These are phyloP conservation scores for Xenopus laevis DNA, from an alignment of 2,113 vertebrate species.

Conservation along the genomic window DNA sequence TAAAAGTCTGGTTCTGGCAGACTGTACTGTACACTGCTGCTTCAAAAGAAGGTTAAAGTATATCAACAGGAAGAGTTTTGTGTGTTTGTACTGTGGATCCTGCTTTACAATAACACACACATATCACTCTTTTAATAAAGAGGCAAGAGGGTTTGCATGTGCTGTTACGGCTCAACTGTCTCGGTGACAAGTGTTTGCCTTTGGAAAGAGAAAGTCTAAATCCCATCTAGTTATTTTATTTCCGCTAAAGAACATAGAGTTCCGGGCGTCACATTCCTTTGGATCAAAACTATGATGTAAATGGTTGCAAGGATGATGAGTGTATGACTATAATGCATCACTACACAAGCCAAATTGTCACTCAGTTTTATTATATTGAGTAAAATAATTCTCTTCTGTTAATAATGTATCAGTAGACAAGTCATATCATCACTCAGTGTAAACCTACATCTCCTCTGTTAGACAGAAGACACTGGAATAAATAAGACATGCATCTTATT, in stretches of 20 bases:
- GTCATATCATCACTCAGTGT: no score
- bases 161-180: constrained; percentile 27
- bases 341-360: no score
- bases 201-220: constrained; percentile 27
- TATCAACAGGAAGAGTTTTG: neutral
- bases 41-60: neutral
- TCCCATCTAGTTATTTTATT: constrained; percentile 16
- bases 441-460: no score
- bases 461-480: no score
- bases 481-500: no score
- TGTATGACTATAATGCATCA: no score
- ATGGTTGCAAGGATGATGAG: constrained; percentile 3
- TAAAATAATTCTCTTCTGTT: no score
- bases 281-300: constrained; percentile 12
- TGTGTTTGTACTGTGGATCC: neutral
- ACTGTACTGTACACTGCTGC: no score
- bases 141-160: neutral
- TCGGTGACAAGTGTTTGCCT: constrained; percentile 39
- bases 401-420: no score
- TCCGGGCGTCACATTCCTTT: constrained; percentile 25
- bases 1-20: no score
- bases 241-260: constrained; percentile 29
- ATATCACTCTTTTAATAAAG: neutral
- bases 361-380: no score
- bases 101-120: neutral